Evolutionary conservation across 2,888 invertebrate genomes (phyloP).

Genomic region (Arrhopalites spinosus): DNA sequence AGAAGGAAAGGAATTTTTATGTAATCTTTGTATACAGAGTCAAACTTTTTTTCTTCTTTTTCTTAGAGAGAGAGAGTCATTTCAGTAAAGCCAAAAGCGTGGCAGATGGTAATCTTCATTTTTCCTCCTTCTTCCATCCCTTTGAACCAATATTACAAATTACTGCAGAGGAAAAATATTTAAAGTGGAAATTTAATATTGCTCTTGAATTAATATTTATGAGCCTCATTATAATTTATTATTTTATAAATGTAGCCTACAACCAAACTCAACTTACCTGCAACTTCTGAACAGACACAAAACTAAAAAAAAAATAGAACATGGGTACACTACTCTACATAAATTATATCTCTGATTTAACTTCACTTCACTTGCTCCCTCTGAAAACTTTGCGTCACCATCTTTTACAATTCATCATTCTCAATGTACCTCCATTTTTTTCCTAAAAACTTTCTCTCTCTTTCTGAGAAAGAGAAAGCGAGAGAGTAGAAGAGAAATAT

Average conservation of each 20-base stretch:
- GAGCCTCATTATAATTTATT: conserved; percentile 19
- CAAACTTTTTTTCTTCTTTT: background rate
- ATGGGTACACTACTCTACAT: background rate
- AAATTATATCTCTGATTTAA: too few relatives aligned
- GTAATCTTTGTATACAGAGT: background rate
- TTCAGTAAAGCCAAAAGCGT: background rate
- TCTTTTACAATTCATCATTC: conserved; percentile 17
- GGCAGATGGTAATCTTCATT: background rate
- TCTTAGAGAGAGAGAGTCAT: background rate
- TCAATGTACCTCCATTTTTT: background rate
- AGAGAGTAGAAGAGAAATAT: background rate
- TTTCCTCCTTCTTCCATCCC: background rate
- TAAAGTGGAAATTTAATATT: conserved; percentile 13
- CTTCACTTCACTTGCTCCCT: background rate
- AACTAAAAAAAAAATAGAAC: background rate
- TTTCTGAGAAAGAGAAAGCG: background rate
- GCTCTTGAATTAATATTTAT: conserved; percentile 13
- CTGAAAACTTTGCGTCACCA: conserved; percentile 6
- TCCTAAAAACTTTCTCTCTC: too few relatives aligned
- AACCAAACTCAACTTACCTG: too few relatives aligned
- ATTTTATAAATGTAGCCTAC: conserved; percentile 1
- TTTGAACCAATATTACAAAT: background rate
- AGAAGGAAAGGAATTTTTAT: too few relatives aligned
- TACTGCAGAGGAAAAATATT: conserved; percentile 9
- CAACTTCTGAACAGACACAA: background rate